These are phyloP conservation scores for Pseudachorutes palmiensis DNA, from an alignment of 1,140 invertebrate species.

Conservation along the genomic window DNA sequence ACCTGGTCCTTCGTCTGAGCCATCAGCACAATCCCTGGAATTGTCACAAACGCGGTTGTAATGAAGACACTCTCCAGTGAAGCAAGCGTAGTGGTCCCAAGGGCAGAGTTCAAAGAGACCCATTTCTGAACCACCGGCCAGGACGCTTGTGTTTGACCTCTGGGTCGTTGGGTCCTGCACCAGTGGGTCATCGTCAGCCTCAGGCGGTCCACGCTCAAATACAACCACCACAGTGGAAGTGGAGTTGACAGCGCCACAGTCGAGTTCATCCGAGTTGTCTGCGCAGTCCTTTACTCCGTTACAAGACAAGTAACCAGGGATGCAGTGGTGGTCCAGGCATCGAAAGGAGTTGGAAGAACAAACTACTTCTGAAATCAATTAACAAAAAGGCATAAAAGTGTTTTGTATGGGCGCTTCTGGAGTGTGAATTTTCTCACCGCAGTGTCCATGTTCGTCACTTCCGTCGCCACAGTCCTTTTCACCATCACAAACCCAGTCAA, in stretches of 20 bases:
- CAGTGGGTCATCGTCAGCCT: neutral
- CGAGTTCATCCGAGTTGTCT: constrained; percentile 41
- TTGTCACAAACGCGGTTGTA: constrained; percentile 50
- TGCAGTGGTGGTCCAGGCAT: constrained; percentile 23
- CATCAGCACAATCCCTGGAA: constrained; percentile 54
- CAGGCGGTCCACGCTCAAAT: neutral
- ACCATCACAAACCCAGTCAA: constrained; percentile 58
- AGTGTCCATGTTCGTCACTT: constrained; percentile 60
- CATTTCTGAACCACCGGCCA: neutral
- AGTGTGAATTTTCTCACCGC: constrained; percentile 11
- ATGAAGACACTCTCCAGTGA: constrained; percentile 52
- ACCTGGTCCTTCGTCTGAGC: constrained; percentile 54
- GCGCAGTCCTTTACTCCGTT: constrained; percentile 40
- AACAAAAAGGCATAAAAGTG: no score
- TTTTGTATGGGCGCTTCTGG: no score
- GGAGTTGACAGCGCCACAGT: neutral
- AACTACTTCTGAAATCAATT: constrained; percentile 11
- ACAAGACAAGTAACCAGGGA: constrained; percentile 22
- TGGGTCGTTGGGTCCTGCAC: neutral
- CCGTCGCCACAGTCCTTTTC: constrained; percentile 69
- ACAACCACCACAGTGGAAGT: neutral
- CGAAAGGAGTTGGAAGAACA: constrained; percentile 51
- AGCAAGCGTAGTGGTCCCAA: constrained; percentile 16
- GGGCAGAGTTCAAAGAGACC: neutral
- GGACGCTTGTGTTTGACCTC: neutral